phyloP scores from a whole-genome alignment of 2,113 vertebrate genomes.

The Dendrocopos noguchii region DNA sequence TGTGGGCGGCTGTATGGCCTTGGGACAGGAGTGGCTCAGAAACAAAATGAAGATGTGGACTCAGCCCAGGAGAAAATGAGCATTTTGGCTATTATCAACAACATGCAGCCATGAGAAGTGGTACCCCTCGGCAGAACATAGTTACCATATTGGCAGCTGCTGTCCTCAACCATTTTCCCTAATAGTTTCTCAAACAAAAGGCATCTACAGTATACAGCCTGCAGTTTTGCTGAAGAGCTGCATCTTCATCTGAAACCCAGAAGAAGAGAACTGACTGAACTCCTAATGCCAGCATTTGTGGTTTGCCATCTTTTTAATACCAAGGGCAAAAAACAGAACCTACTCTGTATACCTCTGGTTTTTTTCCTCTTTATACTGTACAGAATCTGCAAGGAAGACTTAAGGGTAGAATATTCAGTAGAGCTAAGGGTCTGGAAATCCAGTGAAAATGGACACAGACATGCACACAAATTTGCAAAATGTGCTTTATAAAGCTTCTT shows the following conservation, averaged over 20 bases:
- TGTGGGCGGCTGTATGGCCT: conserved; percentile 96
- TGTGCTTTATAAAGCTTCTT: conserved; percentile 65
- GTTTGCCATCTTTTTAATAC: conserved; percentile 76
- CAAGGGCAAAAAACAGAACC: conserved; percentile 67
- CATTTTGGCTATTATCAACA: conserved; percentile 83
- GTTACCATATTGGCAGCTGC: conserved; percentile 54
- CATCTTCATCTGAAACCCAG: conserved; percentile 65
- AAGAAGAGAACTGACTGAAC: conserved; percentile 64
- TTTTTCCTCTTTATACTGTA: conserved; percentile 75
- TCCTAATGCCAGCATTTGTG: conserved; percentile 73
- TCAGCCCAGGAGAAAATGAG: conserved; percentile 83
- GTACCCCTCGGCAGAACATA: neutral
- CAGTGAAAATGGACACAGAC: conserved; percentile 41
- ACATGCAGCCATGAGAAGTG: conserved; percentile 77
- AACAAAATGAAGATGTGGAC: conserved; percentile 88
- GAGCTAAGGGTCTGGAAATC: conserved; percentile 48
- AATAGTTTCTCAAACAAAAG: conserved; percentile 30
- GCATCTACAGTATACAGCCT: neutral
- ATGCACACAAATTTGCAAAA: conserved; percentile 12
- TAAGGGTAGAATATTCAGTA: conserved; percentile 16
- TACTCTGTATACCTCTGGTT: conserved; percentile 75
- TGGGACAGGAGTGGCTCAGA: conserved; percentile 92
- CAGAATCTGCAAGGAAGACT: conserved; percentile 68
- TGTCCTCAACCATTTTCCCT: conserved; percentile 54
- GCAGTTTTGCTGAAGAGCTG: conserved; percentile 66